Percentiles rank a stretch among this genome's conserved stretches.
Conservation (phyloP, 1,140 invertebrate genomes). For the Papilio polyxenes region DNA sequence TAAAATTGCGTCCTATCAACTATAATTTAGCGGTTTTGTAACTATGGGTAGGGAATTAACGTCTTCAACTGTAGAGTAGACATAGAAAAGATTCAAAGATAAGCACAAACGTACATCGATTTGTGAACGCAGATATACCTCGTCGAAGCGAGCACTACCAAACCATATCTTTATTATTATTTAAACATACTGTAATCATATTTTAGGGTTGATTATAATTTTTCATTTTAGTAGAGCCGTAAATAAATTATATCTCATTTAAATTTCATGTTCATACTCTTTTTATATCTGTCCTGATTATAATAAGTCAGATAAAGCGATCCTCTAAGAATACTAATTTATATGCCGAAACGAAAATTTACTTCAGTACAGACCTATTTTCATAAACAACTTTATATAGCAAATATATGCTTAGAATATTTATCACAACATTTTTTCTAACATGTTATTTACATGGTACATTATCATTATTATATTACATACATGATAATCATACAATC, state of each 20-base stretch:
- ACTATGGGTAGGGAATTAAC: too few species aligned
- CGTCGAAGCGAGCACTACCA: too few species aligned
- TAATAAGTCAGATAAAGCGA: background rate
- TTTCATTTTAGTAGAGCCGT: background rate
- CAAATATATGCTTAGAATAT: constrained; percentile 9
- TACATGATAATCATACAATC: background rate
- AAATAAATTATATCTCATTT: background rate
- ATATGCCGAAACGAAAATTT: background rate
- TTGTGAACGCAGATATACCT: too few species aligned
- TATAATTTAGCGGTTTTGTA: too few species aligned
- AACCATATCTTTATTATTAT: too few species aligned
- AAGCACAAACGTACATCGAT: too few species aligned
- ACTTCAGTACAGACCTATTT: background rate
- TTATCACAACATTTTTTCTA: background rate
- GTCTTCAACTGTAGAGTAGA: too few species aligned
- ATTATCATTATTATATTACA: background rate
- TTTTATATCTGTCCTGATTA: background rate
- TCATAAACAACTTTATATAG: constrained; percentile 14
- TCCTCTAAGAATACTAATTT: constrained; percentile 17
- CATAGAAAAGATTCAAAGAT: too few species aligned
- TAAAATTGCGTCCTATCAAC: too few species aligned
- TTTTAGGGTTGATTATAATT: background rate
- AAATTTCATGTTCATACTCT: background rate
- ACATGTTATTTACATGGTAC: background rate
- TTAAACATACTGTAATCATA: too few species aligned